Evolutionary conservation across 2,888 invertebrate species (phyloP).

Genomic region (Ecliptopera silaceata): DNA sequence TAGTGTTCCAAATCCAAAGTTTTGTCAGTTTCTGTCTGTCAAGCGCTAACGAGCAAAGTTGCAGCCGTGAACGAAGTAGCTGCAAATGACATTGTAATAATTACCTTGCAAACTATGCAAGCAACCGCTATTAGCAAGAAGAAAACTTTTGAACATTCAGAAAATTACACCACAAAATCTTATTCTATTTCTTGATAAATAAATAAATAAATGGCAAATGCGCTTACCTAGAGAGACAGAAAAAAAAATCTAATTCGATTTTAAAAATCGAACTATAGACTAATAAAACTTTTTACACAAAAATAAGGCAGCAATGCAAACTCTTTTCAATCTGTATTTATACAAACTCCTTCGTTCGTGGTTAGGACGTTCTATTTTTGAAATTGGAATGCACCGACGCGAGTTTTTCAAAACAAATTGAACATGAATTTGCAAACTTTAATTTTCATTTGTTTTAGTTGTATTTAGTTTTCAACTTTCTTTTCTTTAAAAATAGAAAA

Average conservation of each 20-base stretch:
- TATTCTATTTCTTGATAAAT: too few relatives aligned
- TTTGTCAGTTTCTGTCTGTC: conserved; percentile 28
- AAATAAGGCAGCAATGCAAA: not conserved
- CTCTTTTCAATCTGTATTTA: not conserved
- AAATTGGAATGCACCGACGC: not conserved
- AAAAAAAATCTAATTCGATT: too few relatives aligned
- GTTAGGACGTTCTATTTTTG: conserved; percentile 1
- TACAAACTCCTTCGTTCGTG: not conserved
- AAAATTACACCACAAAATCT: not conserved
- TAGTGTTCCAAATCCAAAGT: conserved; percentile 30
- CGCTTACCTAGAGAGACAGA: too few relatives aligned
- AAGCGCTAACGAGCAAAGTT: conserved; percentile 39
- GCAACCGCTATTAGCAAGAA: not conserved
- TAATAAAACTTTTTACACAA: not conserved
- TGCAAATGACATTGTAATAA: conserved; percentile 22
- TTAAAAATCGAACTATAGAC: too few relatives aligned
- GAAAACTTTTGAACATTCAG: not conserved
- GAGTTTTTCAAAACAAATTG: too few relatives aligned
- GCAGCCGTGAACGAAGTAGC: conserved; percentile 23
- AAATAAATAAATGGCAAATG: too few relatives aligned
- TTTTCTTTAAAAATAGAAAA: too few relatives aligned
- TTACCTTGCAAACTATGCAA: conserved; percentile 19
- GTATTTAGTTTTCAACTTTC: too few relatives aligned
- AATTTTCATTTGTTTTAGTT: too few relatives aligned
- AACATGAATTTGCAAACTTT: too few relatives aligned